Evolutionary conservation across 2,113 vertebrate species (phyloP), one percentile per base, ranked within the genome.

Genomic region (Sminthopsis crassicaudata): DNA sequence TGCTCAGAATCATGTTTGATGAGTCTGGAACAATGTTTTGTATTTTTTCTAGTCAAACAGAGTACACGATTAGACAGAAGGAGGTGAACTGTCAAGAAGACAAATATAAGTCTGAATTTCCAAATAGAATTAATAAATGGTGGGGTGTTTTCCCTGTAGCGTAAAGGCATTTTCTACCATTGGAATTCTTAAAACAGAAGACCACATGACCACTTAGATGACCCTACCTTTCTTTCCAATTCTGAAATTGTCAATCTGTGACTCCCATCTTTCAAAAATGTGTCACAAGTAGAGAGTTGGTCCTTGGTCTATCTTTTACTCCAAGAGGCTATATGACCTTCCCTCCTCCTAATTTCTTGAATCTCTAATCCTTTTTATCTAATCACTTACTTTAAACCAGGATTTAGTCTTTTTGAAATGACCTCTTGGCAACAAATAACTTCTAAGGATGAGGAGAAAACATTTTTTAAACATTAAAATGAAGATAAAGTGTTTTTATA

Each of bases 381-480:
- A 46, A 97, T 84, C 91, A 90, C 67, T 46, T 27, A 93, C 55
- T 53, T 95, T 94, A 93, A 16, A 11, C 90, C 8, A 1, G 53
- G 55, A 92, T 91, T 16, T 6, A 76, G 46, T 51, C 53, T 23
- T 42, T 53, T 92, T 51, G 14, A 93, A 91, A 95, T 11, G 46
- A 94, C 25, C 14, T 52, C 25, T 42, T 89, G 54, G 94, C 92
- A 91, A 53, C 84, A 92, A 94, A 93, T 90, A 54, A 91, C 53
- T 95, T 94, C n/a, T 11, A 84, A 19, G 67, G 89, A 93, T 53
- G 0, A 46, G 53, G 46, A 54, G 6, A 90, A 76, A 8, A 67
- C 2, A 16, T 36, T 92, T 89, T 91, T 92, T 11, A 30, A 26
- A 91, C 0, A 0, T 92, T 91, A 57, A 67, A 93, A 89, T 93